phyloP scores from a whole-genome alignment of 2,113 vertebrate species.

The Lethenteron reissneri region DNA sequence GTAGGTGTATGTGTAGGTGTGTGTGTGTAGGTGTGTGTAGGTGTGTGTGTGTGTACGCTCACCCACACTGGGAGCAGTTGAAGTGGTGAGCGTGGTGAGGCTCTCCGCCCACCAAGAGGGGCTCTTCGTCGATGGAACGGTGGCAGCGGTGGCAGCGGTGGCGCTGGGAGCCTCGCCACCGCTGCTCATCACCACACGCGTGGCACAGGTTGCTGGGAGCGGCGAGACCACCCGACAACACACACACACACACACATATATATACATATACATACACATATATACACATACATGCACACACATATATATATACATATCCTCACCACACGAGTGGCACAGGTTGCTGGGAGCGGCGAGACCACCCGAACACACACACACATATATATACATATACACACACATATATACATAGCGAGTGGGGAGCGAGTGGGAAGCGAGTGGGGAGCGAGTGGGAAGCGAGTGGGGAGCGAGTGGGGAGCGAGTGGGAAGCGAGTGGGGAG shows the following conservation, averaged over 20 bases:
- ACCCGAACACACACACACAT: no score
- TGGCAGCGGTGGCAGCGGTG: constrained; percentile 37
- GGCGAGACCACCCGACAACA: no score
- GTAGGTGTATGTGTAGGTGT: not conserved
- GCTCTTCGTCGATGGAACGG: constrained; percentile 32
- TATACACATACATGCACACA: no score
- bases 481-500: no score
- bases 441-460: no score
- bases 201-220: constrained; percentile 23
- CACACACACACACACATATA: no score
- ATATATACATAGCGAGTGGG: no score
- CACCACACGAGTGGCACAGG: constrained; percentile 33
- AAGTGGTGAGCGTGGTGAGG: constrained; percentile 37
- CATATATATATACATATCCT: no score
- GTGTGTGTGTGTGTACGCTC: not conserved
- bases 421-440: no score
- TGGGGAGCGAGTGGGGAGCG: no score
- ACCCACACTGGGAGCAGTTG: constrained; percentile 37
- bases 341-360: constrained; percentile 12
- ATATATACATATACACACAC: no score
- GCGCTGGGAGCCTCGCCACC: constrained; percentile 33
- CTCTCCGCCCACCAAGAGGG: constrained; percentile 32
- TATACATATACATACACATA: no score
- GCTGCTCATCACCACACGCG: constrained; percentile 32
- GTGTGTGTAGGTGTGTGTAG: not conserved